A percentile compares a stretch with the other conserved stretches of the same genome.
These are phyloP conservation scores for Microplitis deprimator DNA, from an alignment of 2,888 invertebrate genomes.

Conservation along the genomic window DNA sequence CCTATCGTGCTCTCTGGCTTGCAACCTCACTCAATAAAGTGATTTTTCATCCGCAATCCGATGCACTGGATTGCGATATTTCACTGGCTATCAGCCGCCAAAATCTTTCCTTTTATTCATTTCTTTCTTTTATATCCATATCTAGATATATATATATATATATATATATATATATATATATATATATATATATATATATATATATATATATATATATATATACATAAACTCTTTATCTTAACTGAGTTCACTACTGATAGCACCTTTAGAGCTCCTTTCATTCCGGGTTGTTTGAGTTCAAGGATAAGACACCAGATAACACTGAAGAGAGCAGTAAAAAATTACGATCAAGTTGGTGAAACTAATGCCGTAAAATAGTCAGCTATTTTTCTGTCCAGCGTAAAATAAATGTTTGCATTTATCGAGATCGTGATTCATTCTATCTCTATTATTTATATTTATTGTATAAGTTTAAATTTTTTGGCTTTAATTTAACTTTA, in stretches of 20 bases:
- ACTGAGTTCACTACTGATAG: constrained; percentile 29
- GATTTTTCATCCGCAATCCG: constrained; percentile 56
- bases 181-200: not conserved
- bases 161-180: not conserved
- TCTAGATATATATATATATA: not conserved
- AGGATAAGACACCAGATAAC: constrained; percentile 28
- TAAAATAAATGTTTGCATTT: constrained; percentile 8
- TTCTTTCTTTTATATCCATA: not conserved
- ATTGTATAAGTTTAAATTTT: not conserved
- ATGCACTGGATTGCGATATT: constrained; percentile 54
- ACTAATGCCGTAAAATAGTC: constrained; percentile 16
- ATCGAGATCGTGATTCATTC: constrained; percentile 18
- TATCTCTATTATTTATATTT: constrained; percentile 16
- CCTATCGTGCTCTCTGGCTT: constrained; percentile 23
- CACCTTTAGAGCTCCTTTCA: constrained; percentile 30
- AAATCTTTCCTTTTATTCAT: constrained; percentile 40
- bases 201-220: not conserved
- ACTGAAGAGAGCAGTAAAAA: constrained; percentile 12
- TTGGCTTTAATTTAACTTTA: too few species aligned
- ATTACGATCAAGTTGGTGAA: constrained; percentile 18
- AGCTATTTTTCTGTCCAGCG: constrained; percentile 17
- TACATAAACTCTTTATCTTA: not conserved
- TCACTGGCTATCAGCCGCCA: constrained; percentile 47
- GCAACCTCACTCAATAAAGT: constrained; percentile 48
- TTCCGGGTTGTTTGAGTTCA: constrained; percentile 15